These are phyloP conservation scores for Seriola rivoliana DNA, from an alignment of 2,113 vertebrate species.

Conservation along the genomic window DNA sequence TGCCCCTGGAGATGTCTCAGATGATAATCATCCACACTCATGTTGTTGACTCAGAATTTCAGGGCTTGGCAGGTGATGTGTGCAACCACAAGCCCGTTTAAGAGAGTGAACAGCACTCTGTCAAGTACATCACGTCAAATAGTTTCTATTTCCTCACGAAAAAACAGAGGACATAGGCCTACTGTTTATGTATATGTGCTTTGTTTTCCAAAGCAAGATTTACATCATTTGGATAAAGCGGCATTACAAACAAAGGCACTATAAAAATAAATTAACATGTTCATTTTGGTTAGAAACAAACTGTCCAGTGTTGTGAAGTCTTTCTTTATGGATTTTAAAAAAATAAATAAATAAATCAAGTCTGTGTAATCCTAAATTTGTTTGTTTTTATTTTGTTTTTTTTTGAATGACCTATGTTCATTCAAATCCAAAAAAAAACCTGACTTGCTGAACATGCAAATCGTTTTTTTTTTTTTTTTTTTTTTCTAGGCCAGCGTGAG, in stretches of 20 bases:
- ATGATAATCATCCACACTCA: slow-evolving; percentile 65
- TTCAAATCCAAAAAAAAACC: background rate
- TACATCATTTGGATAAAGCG: background rate
- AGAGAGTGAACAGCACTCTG: slow-evolving; percentile 37
- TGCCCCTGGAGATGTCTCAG: slow-evolving; percentile 69
- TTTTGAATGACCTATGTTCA: background rate
- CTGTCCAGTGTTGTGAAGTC: too few species aligned
- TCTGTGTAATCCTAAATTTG: too few species aligned
- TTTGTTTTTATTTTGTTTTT: too few species aligned
- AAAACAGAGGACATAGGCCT: background rate
- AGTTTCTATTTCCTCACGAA: slow-evolving; percentile 7
- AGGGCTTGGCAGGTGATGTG: slow-evolving; percentile 66
- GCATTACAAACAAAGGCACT: background rate
- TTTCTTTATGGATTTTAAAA: too few species aligned
- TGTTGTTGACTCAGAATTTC: slow-evolving; percentile 69
- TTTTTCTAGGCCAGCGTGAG: background rate
- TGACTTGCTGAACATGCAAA: background rate
- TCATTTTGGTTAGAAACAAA: too few species aligned
- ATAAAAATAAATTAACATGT: background rate
- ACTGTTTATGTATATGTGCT: background rate
- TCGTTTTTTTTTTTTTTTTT: background rate
- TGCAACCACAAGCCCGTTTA: slow-evolving; percentile 41
- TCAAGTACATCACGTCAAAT: slow-evolving; percentile 11
- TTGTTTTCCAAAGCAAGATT: too few species aligned
- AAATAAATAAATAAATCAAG: too few species aligned